Conservation (phyloP, 2,888 invertebrate genomes). For the Caenorhabditis sp. region DNA sequence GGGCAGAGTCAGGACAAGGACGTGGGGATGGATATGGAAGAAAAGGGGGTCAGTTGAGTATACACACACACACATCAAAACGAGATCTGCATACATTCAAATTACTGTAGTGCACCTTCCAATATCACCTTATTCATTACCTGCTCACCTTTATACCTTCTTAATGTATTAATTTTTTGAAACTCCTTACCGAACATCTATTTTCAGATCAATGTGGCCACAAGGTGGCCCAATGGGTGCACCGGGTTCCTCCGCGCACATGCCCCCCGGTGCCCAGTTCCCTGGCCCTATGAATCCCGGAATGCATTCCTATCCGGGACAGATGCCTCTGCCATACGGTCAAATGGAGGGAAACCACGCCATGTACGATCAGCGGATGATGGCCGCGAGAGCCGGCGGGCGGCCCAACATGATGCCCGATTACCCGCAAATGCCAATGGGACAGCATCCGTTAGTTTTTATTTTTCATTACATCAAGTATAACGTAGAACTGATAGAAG, state of each 20-base stretch:
- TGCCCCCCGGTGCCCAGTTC: slow-evolving; percentile 34
- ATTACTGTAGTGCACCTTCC: no score
- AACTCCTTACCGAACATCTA: no score
- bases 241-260: slow-evolving; percentile 49
- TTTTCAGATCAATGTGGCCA: slow-evolving; percentile 51
- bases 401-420: slow-evolving; percentile 49
- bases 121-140: no score
- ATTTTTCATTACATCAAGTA: neutral
- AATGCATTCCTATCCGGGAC: slow-evolving; percentile 24
- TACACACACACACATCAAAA: no score
- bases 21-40: slow-evolving; percentile 6
- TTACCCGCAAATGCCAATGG: slow-evolving; percentile 40
- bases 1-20: slow-evolving; percentile 1
- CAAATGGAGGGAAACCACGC: slow-evolving; percentile 54
- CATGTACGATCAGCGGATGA: slow-evolving; percentile 44
- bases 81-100: no score
- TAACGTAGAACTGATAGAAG: no score
- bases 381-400: slow-evolving; percentile 15
- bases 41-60: no score
- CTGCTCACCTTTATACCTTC: no score
- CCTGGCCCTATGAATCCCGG: slow-evolving; percentile 45
- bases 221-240: slow-evolving; percentile 34
- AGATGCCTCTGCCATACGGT: slow-evolving; percentile 46
- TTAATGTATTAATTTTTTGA: no score
- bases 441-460: slow-evolving; percentile 36